These are phyloP conservation scores for Tridacna gigas DNA, from an alignment of 2,888 invertebrate genomes.

Conservation along the genomic window DNA sequence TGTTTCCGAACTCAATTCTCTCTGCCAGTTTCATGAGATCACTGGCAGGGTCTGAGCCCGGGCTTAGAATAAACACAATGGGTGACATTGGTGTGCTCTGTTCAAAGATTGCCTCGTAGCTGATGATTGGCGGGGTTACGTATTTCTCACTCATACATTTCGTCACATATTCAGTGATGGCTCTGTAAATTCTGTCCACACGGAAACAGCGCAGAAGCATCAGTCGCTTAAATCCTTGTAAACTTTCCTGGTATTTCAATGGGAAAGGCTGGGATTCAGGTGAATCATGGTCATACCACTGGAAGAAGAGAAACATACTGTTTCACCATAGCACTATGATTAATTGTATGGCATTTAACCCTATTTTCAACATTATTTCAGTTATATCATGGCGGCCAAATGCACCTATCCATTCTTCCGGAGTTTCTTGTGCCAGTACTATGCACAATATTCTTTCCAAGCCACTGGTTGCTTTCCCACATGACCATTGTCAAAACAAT, in stretches of 20 bases:
- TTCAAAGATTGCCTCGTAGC: constrained; percentile 93
- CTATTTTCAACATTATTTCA: not conserved
- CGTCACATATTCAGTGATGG: constrained; percentile 93
- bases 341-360: not conserved
- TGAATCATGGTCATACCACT: constrained; percentile 94
- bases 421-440: no score
- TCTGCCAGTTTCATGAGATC: constrained; percentile 85
- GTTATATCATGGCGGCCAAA: not conserved
- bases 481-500: no score
- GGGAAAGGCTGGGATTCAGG: constrained; percentile 92
- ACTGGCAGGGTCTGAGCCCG: constrained; percentile 85
- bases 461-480: no score
- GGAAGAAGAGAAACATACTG: constrained; percentile 13
- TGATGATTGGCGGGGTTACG: constrained; percentile 94
- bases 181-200: constrained; percentile 94
- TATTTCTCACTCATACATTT: constrained; percentile 94
- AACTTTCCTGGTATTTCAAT: constrained; percentile 88
- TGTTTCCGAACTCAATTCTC: constrained; percentile 84
- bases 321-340: not conserved
- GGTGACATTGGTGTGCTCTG: constrained; percentile 91
- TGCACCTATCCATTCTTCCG: no score
- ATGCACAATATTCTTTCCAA: no score
- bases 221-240: constrained; percentile 89
- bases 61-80: constrained; percentile 85
- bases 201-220: constrained; percentile 96